Percentiles rank a stretch among this genome's conserved stretches.
These are phyloP conservation scores for Erebia aethiops DNA, from an alignment of 2,888 invertebrate genomes.

Conservation along the genomic window DNA sequence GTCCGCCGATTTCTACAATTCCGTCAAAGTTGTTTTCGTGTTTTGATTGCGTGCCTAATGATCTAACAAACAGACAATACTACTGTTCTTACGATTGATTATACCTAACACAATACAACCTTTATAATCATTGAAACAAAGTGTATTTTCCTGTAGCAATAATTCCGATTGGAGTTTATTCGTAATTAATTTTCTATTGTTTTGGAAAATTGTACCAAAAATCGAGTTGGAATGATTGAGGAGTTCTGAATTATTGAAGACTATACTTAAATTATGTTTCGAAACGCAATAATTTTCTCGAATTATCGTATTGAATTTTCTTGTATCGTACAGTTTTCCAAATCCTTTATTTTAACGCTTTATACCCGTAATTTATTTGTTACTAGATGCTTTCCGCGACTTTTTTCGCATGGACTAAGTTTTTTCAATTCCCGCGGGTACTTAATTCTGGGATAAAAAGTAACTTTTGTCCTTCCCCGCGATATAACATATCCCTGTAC, in stretches of 20 bases:
- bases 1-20: constrained; percentile 71
- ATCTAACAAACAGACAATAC: constrained; percentile 54
- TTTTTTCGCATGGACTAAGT: no score
- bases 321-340: no score
- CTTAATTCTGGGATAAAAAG: no score
- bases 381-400: no score
- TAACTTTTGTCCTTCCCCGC: no score
- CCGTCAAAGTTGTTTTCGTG: constrained; percentile 70
- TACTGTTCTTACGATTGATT: constrained; percentile 38
- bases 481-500: no score
- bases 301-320: neutral
- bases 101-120: constrained; percentile 8
- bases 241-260: constrained; percentile 8
- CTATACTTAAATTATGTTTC: neutral
- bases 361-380: no score
- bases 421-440: no score
- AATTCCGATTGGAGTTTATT: constrained; percentile 1
- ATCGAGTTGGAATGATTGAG: constrained; percentile 11
- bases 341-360: no score
- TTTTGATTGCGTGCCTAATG: constrained; percentile 75
- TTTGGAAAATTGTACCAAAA: constrained; percentile 21
- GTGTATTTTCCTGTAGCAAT: neutral
- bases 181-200: constrained; percentile 28
- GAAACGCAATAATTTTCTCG: neutral
- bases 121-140: constrained; percentile 6